Percentiles rank a stretch among this genome's conserved stretches.
Conservation (phyloP, 2,888 invertebrate genomes). For the Marasmarcha lunaedactyla region DNA sequence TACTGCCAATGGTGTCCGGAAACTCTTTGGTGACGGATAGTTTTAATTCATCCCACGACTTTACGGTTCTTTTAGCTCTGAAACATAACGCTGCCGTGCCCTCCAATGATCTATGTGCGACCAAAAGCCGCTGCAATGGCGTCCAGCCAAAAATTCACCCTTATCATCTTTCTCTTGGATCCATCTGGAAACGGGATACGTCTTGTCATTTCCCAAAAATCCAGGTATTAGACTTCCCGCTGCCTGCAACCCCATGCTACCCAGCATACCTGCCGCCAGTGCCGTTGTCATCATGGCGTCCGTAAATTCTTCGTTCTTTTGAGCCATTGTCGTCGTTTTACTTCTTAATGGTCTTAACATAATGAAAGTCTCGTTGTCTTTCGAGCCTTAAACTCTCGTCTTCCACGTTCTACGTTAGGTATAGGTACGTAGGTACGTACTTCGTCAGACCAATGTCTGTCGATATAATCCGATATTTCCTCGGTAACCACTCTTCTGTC, state of each 20-base stretch:
- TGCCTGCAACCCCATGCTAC: no score
- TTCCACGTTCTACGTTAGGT: no score
- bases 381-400: no score
- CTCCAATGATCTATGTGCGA: constrained; percentile 13
- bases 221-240: no score
- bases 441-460: background rate
- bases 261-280: background rate
- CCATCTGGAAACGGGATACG: constrained; percentile 9
- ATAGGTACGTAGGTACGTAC: background rate
- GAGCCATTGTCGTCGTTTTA: no score
- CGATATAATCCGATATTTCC: background rate
- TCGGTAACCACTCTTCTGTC: no score
- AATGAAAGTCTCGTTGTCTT: no score
- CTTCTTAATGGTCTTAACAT: no score
- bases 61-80: constrained; percentile 11
- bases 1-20: constrained; percentile 13
- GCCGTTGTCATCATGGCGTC: no score
- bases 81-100: constrained; percentile 17
- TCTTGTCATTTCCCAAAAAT: constrained; percentile 3
- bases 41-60: constrained; percentile 16
- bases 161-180: constrained; percentile 17
- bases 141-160: constrained; percentile 16
- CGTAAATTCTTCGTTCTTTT: no score
- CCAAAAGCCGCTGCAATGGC: constrained; percentile 13
- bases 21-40: constrained; percentile 13